phyloP scores from a whole-genome alignment of 2,888 invertebrate genomes.

The Standfussiana lucernea region DNA sequence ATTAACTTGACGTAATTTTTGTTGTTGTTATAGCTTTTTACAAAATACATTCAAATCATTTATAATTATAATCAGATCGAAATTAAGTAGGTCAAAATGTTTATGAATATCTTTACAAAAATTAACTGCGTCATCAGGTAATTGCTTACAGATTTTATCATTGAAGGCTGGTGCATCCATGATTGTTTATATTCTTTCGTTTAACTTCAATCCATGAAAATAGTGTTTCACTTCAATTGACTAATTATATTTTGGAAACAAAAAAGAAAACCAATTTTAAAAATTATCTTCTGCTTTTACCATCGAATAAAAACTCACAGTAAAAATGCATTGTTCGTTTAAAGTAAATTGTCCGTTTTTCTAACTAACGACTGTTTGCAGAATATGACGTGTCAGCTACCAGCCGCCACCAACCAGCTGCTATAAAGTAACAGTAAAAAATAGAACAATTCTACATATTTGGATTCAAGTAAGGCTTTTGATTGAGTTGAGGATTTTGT shows the following conservation, averaged over 20 bases:
- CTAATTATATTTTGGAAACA: not conserved
- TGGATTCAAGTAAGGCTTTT: not conserved
- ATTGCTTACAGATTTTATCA: conserved; percentile 18
- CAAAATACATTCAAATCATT: not conserved
- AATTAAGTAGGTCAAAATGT: conserved; percentile 18
- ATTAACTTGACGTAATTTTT: not conserved
- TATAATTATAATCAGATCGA: not conserved
- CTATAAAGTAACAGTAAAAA: not conserved
- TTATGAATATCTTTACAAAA: conserved; percentile 3
- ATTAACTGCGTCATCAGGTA: conserved; percentile 15
- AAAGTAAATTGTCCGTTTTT: not conserved
- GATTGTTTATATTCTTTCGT: not conserved
- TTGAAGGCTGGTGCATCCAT: not conserved
- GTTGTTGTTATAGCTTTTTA: conserved; percentile 17
- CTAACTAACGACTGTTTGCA: not conserved
- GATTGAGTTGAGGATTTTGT: not conserved
- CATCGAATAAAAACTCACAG: not conserved
- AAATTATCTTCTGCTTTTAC: not conserved
- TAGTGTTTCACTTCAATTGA: not conserved
- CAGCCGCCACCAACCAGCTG: not conserved
- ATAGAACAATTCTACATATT: not conserved
- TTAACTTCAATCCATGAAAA: not conserved
- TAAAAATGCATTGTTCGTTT: too few relatives aligned
- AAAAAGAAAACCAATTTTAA: not conserved
- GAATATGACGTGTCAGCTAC: not conserved